Base-by-base conservation (phyloP, 1,140 invertebrate species). In the Popillia japonica region DNA sequence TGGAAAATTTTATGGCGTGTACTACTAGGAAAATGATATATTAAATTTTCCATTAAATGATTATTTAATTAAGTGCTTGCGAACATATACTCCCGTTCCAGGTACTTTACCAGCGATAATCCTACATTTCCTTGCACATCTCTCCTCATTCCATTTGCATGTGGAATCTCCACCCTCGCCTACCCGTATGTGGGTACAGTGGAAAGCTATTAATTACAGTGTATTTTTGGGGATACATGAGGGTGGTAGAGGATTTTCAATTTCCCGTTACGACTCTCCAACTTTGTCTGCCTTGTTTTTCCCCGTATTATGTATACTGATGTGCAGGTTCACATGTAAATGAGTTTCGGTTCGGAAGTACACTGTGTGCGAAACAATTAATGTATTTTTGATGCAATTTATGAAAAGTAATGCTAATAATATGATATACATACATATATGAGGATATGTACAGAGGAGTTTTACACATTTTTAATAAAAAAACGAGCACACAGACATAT, bases 61-160 rank as follows among this genome's bases (percentile, higher is more conserved):
- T 20, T 68, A 68, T 68, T 68, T 68, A 68, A 68, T 68, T 68
- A 68, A 11, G 61, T 68, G 20, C 61, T 68, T 22, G 61, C 11
- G 61, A 68, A 68, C 61, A 22, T 68, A 34, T 34, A 34, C 22
- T 10, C 11, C 61, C 22, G 22, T 68, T 34, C 8, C 11, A 22
- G 8, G 27, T 68, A 68, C 22, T 68, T 68, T 22, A 27, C 61
- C 61, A 22, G 22, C 27, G 10, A 27, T 68, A 68, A 68, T 27
- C 22, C 27, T 7, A 22, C 27, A 68, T 68, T 68, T 68, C 61
- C 17, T 68, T 68, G 9, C 22, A 34, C 9, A 27, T 34, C 4
- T 61, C 14, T 3, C 10, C 48, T 68, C 61, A 27, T 22, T 6
- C 22, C 61, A 2, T 4, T 17, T 20, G 9, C 9, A n/a, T 27